Conservation (phyloP, 2,797 vertebrate genomes). For the Catamblyrhynchus diadema region DNA sequence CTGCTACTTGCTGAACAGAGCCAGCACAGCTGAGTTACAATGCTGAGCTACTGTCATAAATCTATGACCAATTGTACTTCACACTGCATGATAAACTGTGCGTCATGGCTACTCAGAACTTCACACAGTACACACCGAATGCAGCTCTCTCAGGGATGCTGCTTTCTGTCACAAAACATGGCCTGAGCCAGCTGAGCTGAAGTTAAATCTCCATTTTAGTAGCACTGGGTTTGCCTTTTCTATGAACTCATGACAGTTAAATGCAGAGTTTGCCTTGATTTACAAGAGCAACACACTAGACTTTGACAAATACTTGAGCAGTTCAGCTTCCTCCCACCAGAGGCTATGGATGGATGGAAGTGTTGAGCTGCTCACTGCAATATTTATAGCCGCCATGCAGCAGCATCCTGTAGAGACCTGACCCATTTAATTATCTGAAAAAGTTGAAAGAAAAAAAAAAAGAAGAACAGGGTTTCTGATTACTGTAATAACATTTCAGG, state of each 20-base stretch:
- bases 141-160: background rate
- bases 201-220: background rate
- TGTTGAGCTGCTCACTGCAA: background rate
- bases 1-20: background rate
- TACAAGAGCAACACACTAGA: background rate
- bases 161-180: background rate
- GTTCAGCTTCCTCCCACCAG: background rate
- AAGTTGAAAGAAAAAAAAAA: background rate
- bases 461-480: background rate
- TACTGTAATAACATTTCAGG: background rate
- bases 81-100: background rate
- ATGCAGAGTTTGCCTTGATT: background rate
- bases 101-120: background rate
- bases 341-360: background rate
- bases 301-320: background rate
- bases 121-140: background rate
- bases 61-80: background rate
- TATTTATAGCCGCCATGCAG: constrained; percentile 27
- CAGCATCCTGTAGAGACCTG: constrained; percentile 29
- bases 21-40: background rate
- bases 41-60: background rate
- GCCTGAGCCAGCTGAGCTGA: background rate
- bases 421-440: constrained; percentile 34
- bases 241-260: background rate
- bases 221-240: background rate